These are phyloP conservation scores for Panulirus ornatus DNA, from an alignment of 1,140 invertebrate species.

Conservation along the genomic window DNA sequence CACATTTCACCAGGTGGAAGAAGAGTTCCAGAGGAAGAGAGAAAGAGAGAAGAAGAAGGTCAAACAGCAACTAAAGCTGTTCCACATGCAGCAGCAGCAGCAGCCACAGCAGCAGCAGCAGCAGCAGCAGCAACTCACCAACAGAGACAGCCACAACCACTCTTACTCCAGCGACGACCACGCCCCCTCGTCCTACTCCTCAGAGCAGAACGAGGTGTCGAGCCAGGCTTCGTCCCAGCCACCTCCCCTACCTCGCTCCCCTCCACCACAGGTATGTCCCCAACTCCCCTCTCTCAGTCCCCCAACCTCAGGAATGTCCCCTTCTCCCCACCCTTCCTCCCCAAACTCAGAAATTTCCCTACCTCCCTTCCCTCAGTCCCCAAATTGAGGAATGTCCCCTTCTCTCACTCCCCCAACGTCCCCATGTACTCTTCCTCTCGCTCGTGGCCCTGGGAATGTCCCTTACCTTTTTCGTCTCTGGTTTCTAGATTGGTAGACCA, in stretches of 20 bases:
- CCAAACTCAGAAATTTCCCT: not conserved
- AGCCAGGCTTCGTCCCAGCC: constrained; percentile 54
- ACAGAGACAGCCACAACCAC: constrained; percentile 39
- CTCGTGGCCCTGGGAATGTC: not conserved
- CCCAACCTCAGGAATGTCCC: not conserved
- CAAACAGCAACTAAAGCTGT: constrained; percentile 74
- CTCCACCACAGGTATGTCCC: constrained; percentile 40
- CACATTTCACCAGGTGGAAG: constrained; percentile 69
- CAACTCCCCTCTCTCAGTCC: not conserved
- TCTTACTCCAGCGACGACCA: constrained; percentile 60
- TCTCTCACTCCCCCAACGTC: not conserved
- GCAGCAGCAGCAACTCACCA: constrained; percentile 36
- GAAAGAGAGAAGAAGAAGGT: constrained; percentile 76
- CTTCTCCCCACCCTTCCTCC: not conserved
- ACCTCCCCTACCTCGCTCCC: constrained; percentile 46
- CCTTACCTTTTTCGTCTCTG: not conserved
- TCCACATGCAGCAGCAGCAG: constrained; percentile 68
- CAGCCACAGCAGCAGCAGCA: constrained; percentile 44
- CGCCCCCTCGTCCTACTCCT: constrained; percentile 47
- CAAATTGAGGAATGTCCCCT: too few relatives aligned
- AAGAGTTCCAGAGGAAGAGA: constrained; percentile 76
- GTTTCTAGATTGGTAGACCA: too few relatives aligned
- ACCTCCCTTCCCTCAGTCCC: not conserved
- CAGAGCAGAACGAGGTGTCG: constrained; percentile 66
- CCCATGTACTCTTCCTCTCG: not conserved